Evolutionary conservation across 2,797 vertebrate species (phyloP), one percentile per base, ranked within the genome.

Genomic region (Aselliscus stoliczkanus): DNA sequence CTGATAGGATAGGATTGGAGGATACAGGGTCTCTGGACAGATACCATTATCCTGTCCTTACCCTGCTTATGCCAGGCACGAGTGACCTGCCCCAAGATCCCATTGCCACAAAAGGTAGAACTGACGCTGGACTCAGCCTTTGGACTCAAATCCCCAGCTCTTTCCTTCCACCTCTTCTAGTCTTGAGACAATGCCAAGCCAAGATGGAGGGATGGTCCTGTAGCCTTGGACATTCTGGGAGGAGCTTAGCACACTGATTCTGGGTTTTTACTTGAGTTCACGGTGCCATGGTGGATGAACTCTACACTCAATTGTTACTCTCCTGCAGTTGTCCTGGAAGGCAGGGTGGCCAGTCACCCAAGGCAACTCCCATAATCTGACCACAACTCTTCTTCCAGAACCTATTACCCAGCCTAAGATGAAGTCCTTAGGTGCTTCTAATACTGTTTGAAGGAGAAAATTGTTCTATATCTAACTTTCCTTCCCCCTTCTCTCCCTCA

Each of bases 361-460:
- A 29, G 37, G 21, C 42, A 79, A 58, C 12, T 73, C 52, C 79
- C 52, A 21, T 52, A n/a, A 0, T 18, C 23, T 47, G 50, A 47
- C 39, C 52, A 39, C 34, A 25, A 7, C 15, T 62, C 27, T 60
- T 34, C 15, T 77, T 50, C 42, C 54, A 39, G 81, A 60, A 18
- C 69, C 31, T 84, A 44, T 81, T 39, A 29, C n/a, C 50, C 52
- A 77, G 58, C 4, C 0, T 34, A 44, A 90, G 52, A 79, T 70
- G 29, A 75, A 86, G 77, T 90, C 42, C 72, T 73, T 23, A 31
- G 67, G 44, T 31, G 21, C n/a, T 50, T 56, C 79, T 56, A 31
- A 97, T 70, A 58, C n/a, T 20, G 37, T 39, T 18, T 23, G 20
- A 85, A 70, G 75, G 67, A 77, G 18, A 44, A 58, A 31, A 72